Evolutionary conservation across 2,797 vertebrate species (phyloP).

Genomic region (Echiichthys vipera): DNA sequence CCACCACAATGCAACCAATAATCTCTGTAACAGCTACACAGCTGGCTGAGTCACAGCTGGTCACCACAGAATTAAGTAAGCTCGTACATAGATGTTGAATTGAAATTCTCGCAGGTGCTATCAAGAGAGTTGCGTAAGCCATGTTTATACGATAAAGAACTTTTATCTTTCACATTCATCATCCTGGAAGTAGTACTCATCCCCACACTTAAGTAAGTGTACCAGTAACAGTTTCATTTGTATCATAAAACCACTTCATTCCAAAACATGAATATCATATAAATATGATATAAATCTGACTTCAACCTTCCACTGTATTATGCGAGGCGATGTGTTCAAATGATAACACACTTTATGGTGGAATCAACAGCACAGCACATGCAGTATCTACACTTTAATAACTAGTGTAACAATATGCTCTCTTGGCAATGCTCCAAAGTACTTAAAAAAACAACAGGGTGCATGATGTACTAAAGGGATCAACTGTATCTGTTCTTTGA

Average conservation of each 20-base stretch:
- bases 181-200: neutral
- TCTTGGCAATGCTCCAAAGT: too few relatives aligned
- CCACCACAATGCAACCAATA: slow-evolving; percentile 57
- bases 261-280: too few relatives aligned
- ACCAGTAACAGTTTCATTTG: neutral
- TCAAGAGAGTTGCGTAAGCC: neutral
- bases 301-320: neutral
- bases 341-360: neutral
- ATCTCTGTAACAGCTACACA: slow-evolving; percentile 47
- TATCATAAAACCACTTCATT: neutral
- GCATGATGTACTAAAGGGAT: neutral
- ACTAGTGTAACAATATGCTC: neutral
- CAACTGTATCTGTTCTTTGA: neutral
- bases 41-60: slow-evolving; percentile 35
- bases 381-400: neutral
- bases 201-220: neutral
- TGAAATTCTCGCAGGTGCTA: slow-evolving; percentile 17
- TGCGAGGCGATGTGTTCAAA: neutral
- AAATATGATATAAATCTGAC: neutral
- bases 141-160: neutral
- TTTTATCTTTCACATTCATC: neutral
- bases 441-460: neutral
- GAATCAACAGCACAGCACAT: neutral
- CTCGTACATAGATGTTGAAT: neutral
- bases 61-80: slow-evolving; percentile 16